A percentile compares a stretch with the other conserved stretches of the same genome.
Conservation (phyloP, 1,140 invertebrate species). For the Lasioglossum albipes region DNA sequence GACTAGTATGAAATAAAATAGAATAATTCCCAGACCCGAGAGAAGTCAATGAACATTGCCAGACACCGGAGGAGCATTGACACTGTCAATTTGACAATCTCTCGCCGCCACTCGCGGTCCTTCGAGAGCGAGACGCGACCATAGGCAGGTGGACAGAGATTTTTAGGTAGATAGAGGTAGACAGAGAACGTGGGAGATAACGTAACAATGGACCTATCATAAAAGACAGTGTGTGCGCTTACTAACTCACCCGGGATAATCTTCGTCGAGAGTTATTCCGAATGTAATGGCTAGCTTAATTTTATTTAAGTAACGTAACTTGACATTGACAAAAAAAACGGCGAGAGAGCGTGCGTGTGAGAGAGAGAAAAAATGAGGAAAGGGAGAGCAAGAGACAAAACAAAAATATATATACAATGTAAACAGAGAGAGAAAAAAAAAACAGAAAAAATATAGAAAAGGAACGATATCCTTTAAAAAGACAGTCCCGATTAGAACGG, state of each 20-base stretch:
- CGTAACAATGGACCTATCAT: constrained; percentile 69
- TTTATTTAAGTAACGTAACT: constrained; percentile 68
- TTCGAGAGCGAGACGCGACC: constrained; percentile 23
- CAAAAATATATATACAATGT: background rate
- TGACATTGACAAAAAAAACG: constrained; percentile 44
- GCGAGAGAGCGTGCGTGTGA: background rate
- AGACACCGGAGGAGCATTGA: too few species aligned
- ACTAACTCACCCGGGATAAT: constrained; percentile 63
- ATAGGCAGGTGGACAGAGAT: constrained; percentile 34
- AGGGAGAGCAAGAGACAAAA: background rate
- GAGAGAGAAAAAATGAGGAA: background rate
- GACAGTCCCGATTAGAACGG: constrained; percentile 66
- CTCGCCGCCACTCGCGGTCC: constrained; percentile 8
- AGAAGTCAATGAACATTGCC: too few species aligned
- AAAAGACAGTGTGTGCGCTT: constrained; percentile 76
- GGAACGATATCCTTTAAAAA: constrained; percentile 53
- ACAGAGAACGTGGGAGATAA: constrained; percentile 44
- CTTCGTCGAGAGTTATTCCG: constrained; percentile 46
- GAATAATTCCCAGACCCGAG: background rate
- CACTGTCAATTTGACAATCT: background rate
- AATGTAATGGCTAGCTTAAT: constrained; percentile 66
- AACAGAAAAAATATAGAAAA: constrained; percentile 13
- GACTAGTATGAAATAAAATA: background rate
- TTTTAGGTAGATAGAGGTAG: constrained; percentile 33
- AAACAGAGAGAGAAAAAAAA: constrained; percentile 7